Evolutionary conservation across 2,113 vertebrate genomes (phyloP).

Genomic region (Labeo rohita): DNA sequence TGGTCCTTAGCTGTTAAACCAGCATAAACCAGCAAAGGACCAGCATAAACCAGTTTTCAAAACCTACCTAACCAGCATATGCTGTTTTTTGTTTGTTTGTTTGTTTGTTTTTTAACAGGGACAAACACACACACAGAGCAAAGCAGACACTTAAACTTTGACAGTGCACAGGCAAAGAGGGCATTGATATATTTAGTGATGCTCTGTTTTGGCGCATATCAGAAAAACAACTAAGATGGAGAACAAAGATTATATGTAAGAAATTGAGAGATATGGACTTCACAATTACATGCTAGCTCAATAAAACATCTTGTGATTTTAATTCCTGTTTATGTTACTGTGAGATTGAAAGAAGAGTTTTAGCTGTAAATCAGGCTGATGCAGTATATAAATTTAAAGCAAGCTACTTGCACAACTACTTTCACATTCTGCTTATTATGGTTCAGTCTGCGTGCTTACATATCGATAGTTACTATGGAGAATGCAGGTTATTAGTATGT

Average conservation of each 20-base stretch:
- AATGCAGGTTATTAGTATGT: neutral
- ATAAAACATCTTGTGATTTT: neutral
- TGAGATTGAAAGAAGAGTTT: neutral
- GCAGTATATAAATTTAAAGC: neutral
- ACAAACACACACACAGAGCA: neutral
- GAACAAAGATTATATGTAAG: neutral
- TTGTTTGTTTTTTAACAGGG: no score
- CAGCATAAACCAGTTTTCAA: no score
- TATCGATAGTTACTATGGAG: neutral
- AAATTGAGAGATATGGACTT: neutral
- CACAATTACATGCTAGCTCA: neutral
- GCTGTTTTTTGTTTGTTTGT: no score
- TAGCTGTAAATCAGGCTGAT: neutral
- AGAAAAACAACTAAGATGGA: neutral
- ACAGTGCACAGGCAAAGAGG: neutral
- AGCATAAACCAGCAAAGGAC: no score
- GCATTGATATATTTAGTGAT: neutral
- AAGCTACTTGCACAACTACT: neutral
- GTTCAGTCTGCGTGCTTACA: neutral
- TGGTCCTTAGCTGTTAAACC: no score
- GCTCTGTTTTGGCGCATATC: neutral
- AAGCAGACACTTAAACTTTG: neutral
- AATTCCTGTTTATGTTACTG: neutral
- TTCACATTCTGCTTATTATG: neutral
- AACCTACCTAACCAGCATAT: no score